A percentile compares a stretch with the other conserved stretches of the same genome.
Evolutionary conservation across 2,888 invertebrate species (phyloP).

Genomic region (Drosophila cracens): DNA sequence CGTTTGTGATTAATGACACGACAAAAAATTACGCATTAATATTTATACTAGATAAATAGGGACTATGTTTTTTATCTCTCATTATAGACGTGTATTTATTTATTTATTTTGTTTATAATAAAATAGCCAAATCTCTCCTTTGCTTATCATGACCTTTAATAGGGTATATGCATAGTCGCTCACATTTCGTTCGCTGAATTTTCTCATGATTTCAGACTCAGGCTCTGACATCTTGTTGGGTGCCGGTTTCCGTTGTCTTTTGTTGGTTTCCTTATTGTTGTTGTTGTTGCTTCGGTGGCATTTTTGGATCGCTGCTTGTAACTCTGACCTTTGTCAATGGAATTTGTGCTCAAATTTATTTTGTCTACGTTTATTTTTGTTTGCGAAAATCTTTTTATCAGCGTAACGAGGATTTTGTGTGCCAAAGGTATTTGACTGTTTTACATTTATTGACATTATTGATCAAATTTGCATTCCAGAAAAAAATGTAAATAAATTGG

Average conservation of each 20-base stretch:
- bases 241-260: conserved; percentile 51
- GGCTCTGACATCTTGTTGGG: conserved; percentile 54
- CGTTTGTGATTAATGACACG: neutral
- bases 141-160: neutral
- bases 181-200: conserved; percentile 8
- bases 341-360: conserved; percentile 53
- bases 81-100: neutral
- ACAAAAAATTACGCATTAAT: neutral
- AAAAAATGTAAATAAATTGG: neutral
- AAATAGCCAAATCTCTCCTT: neutral
- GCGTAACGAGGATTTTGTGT: conserved; percentile 36
- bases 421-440: conserved; percentile 32
- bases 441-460: conserved; percentile 32
- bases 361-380: conserved; percentile 22
- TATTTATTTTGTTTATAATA: neutral
- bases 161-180: conserved; percentile 27
- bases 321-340: conserved; percentile 78
- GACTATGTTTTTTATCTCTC: neutral
- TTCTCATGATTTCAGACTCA: conserved; percentile 49
- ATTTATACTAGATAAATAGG: neutral
- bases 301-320: conserved; percentile 52
- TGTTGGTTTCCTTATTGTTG: conserved; percentile 36
- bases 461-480: conserved; percentile 31
- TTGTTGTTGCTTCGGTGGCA: conserved; percentile 45
- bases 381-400: conserved; percentile 49